Evolutionary conservation across 2,113 vertebrate species (phyloP).

Genomic region (Romanogobio albipinnatus): DNA sequence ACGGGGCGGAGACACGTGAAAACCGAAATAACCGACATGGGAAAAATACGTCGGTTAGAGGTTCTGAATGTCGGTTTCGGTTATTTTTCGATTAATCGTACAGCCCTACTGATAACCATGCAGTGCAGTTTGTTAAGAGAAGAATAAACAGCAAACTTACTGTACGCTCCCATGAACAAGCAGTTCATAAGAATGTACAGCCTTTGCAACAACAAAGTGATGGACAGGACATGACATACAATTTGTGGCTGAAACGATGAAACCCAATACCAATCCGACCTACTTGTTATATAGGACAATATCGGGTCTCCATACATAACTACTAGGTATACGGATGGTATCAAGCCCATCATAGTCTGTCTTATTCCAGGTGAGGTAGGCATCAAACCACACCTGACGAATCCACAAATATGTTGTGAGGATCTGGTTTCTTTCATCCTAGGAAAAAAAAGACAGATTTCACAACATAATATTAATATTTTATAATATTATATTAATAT

Average conservation of each 20-base stretch:
- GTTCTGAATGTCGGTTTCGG: too few species aligned
- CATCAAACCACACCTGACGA: slow-evolving; percentile 88
- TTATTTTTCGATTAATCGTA: too few species aligned
- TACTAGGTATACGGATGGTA: slow-evolving; percentile 87
- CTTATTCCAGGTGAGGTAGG: slow-evolving; percentile 85
- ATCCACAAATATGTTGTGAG: slow-evolving; percentile 86
- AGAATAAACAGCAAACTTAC: slow-evolving; percentile 24
- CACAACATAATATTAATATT: neutral
- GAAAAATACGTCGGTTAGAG: too few species aligned
- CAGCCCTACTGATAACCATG: neutral
- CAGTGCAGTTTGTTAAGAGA: slow-evolving; percentile 1
- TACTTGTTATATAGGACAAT: slow-evolving; percentile 94
- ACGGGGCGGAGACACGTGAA: too few species aligned
- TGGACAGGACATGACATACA: neutral
- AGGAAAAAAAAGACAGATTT: slow-evolving; percentile 17
- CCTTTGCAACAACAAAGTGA: slow-evolving; percentile 37
- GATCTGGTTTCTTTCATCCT: slow-evolving; percentile 78
- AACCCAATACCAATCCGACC: slow-evolving; percentile 58
- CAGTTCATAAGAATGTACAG: slow-evolving; percentile 31
- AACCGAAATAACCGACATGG: too few species aligned
- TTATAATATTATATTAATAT: too few species aligned
- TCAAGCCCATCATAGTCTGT: slow-evolving; percentile 86
- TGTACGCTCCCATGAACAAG: slow-evolving; percentile 27
- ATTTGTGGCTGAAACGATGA: slow-evolving; percentile 37
- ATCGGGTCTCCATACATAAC: slow-evolving; percentile 88